Percentiles rank a stretch among this genome's conserved stretches.
Evolutionary conservation across 1,140 invertebrate species (phyloP).

Genomic region (Sinonovacula constricta): DNA sequence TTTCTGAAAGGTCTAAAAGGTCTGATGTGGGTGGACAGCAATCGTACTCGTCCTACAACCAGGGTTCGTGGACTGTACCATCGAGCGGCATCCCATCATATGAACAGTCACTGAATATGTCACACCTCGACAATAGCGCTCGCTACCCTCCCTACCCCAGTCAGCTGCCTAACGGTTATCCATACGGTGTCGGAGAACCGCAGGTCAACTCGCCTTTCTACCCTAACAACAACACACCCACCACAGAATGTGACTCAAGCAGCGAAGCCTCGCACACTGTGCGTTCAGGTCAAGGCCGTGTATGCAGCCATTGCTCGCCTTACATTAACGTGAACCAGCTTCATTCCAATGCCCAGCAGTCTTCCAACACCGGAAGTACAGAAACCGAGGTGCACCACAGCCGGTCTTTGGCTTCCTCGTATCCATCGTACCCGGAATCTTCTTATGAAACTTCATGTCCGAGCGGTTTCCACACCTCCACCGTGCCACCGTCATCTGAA

Average conservation of each 20-base stretch:
- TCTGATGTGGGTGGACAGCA: slow-evolving; percentile 31
- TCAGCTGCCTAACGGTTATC: neutral
- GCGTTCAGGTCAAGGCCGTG: neutral
- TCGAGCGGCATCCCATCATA: neutral
- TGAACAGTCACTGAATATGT: neutral
- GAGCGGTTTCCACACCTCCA: slow-evolving; percentile 22
- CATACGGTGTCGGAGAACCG: slow-evolving; percentile 13
- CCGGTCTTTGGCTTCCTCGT: neutral
- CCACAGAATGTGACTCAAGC: slow-evolving; percentile 35
- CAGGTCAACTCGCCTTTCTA: slow-evolving; percentile 29
- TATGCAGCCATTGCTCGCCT: too few species aligned
- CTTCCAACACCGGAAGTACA: too few species aligned
- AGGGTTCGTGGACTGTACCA: slow-evolving; percentile 18
- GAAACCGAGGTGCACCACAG: slow-evolving; percentile 15
- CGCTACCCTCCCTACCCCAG: neutral
- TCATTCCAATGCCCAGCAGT: too few species aligned
- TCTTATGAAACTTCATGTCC: slow-evolving; percentile 8
- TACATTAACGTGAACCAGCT: too few species aligned
- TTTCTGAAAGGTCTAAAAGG: slow-evolving; percentile 38
- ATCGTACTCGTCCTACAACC: slow-evolving; percentile 37
- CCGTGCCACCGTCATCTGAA: neutral
- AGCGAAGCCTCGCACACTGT: slow-evolving; percentile 26
- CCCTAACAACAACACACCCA: slow-evolving; percentile 51
- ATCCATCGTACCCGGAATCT: slow-evolving; percentile 31
- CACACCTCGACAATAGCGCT: neutral